phyloP scores from a whole-genome alignment of 1,140 invertebrate species.

The Rhopalosiphum padi region DNA sequence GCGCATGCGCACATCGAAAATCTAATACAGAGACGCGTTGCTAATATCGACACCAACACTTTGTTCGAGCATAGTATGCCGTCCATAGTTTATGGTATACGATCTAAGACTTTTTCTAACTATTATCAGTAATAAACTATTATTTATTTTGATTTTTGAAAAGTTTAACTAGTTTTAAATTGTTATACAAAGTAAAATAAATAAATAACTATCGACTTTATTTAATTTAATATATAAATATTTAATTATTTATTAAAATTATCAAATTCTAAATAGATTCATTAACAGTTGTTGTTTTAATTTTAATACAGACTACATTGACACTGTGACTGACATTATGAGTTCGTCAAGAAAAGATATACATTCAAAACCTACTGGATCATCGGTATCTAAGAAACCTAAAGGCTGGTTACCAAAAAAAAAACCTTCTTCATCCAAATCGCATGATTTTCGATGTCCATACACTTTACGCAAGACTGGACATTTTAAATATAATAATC shows the following conservation, averaged over 20 bases:
- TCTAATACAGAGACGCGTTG: too few relatives aligned
- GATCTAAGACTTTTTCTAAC: not conserved
- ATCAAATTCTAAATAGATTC: not conserved
- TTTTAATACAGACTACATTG: not conserved
- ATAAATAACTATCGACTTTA: too few relatives aligned
- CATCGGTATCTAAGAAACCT: not conserved
- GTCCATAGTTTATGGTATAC: too few relatives aligned
- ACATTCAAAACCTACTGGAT: not conserved
- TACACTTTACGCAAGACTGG: slow-evolving; percentile 23
- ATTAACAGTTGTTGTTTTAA: not conserved
- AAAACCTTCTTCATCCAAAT: slow-evolving; percentile 37
- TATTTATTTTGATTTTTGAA: not conserved
- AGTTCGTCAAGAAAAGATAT: not conserved
- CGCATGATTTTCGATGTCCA: not conserved
- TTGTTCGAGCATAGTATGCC: too few relatives aligned
- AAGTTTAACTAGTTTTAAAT: not conserved
- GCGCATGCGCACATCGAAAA: too few relatives aligned
- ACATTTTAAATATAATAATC: slow-evolving; percentile 15
- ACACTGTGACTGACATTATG: not conserved
- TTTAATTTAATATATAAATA: too few relatives aligned
- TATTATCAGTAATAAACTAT: not conserved
- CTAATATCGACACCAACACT: too few relatives aligned
- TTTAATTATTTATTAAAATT: not conserved
- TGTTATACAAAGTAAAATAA: not conserved
- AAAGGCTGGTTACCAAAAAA: not conserved